phyloP scores from a whole-genome alignment of 2,888 invertebrate genomes.

The Epistrophe grossulariae region DNA sequence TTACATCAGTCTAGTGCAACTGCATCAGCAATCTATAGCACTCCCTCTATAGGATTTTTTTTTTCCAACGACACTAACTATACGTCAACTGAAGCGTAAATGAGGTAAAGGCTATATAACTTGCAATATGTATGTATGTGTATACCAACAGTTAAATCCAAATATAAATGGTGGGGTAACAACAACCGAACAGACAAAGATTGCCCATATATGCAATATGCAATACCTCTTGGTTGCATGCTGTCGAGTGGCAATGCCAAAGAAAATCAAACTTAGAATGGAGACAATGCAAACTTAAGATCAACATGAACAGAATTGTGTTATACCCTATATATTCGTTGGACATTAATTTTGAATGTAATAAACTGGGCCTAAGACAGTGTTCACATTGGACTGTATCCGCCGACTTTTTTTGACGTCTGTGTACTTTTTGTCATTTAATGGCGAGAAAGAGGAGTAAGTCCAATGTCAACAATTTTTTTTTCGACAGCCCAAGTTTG shows the following conservation, averaged over 20 bases:
- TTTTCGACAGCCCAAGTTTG: too few species aligned
- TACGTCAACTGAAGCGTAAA: slow-evolving; percentile 64
- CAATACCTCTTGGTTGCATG: slow-evolving; percentile 30
- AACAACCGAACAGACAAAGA: slow-evolving; percentile 37
- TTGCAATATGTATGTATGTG: background rate
- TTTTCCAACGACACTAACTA: slow-evolving; percentile 25
- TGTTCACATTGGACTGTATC: too few species aligned
- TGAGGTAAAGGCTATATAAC: slow-evolving; percentile 69
- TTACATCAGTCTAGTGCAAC: slow-evolving; percentile 26
- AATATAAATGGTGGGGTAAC: slow-evolving; percentile 25
- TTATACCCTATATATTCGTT: slow-evolving; percentile 10
- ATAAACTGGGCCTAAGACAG: too few species aligned
- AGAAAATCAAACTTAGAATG: slow-evolving; percentile 20
- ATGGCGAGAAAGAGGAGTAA: too few species aligned
- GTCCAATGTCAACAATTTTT: too few species aligned
- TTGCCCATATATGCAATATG: slow-evolving; percentile 30
- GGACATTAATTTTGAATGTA: background rate
- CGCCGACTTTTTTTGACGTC: too few species aligned
- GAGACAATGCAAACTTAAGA: background rate
- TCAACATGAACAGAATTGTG: background rate
- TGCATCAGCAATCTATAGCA: slow-evolving; percentile 20
- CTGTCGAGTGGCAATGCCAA: slow-evolving; percentile 24
- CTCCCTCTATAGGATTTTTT: slow-evolving; percentile 52
- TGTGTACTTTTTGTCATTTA: too few species aligned
- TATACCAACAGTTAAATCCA: slow-evolving; percentile 23